These are phyloP conservation scores for Mythimna pallens DNA, from an alignment of 2,888 invertebrate genomes.

Conservation along the genomic window DNA sequence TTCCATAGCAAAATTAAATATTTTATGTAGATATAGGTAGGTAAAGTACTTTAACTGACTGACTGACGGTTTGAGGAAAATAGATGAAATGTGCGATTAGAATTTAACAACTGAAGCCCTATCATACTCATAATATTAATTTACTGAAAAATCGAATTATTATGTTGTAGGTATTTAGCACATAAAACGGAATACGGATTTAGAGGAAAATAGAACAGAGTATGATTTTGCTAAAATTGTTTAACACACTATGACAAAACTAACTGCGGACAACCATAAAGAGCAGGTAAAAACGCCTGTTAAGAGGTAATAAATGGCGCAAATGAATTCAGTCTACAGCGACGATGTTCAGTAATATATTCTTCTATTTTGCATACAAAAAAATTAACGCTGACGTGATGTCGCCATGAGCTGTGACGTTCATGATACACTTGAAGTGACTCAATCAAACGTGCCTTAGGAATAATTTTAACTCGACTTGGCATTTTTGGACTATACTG, in stretches of 20 bases:
- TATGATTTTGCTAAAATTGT: not conserved
- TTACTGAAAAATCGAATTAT: not conserved
- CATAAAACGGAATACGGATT: not conserved
- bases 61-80: slow-evolving; percentile 5
- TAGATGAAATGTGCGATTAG: not conserved
- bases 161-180: not conserved
- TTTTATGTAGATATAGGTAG: not conserved
- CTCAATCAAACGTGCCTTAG: slow-evolving; percentile 22
- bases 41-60: too few relatives aligned
- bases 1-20: not conserved
- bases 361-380: slow-evolving; percentile 56
- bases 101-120: not conserved
- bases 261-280: slow-evolving; percentile 3
- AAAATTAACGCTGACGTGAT: slow-evolving; percentile 26
- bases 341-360: slow-evolving; percentile 42
- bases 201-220: slow-evolving; percentile 7
- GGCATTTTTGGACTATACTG: not conserved
- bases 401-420: slow-evolving; percentile 33
- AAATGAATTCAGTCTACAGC: slow-evolving; percentile 51
- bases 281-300: slow-evolving; percentile 31
- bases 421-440: slow-evolving; percentile 8
- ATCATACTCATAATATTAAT: slow-evolving; percentile 2
- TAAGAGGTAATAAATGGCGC: slow-evolving; percentile 24
- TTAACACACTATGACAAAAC: slow-evolving; percentile 1
- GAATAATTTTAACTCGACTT: slow-evolving; percentile 18